A percentile compares a stretch with the other conserved stretches of the same genome.
These are phyloP conservation scores for Parazoanthus darwini DNA, from an alignment of 92 coral and sea anemone genomes.

Conservation along the genomic window DNA sequence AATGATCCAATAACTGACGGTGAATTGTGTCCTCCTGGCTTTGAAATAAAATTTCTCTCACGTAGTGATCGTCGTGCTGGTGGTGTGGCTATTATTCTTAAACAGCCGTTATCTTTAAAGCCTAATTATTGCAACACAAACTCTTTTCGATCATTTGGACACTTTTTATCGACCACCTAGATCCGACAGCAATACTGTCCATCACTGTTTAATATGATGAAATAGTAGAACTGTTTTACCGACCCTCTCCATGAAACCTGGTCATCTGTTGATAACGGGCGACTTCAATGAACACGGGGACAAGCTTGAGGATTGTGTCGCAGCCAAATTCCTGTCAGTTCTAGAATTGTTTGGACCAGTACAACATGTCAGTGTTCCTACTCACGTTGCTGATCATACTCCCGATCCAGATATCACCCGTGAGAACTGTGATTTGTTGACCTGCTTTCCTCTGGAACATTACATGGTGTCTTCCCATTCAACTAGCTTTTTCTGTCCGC, in stretches of 20 bases:
- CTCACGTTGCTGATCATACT: not conserved
- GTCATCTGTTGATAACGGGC: too few relatives aligned
- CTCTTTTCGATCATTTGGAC: not conserved
- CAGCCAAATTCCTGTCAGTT: too few relatives aligned
- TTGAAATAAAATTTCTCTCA: not conserved
- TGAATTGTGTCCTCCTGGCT: not conserved
- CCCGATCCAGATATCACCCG: not conserved
- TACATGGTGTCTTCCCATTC: not conserved
- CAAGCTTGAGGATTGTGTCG: too few relatives aligned
- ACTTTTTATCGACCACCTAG: too few relatives aligned
- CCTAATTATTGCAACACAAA: too few relatives aligned
- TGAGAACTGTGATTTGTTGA: not conserved
- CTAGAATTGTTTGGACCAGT: not conserved
- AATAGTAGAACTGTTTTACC: too few relatives aligned
- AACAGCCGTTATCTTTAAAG: not conserved
- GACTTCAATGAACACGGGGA: too few relatives aligned
- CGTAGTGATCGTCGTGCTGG: not conserved
- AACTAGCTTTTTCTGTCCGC: not conserved
- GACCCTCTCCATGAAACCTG: too few relatives aligned
- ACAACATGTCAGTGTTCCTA: not conserved
- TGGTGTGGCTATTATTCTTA: not conserved
- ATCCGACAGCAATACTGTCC: too few relatives aligned
- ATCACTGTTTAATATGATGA: too few relatives aligned
- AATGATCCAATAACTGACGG: not conserved
- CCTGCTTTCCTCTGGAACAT: not conserved